Percentiles rank a stretch among this genome's conserved stretches.
phyloP scores from a whole-genome alignment of 2,113 vertebrate genomes.

The Sclerurus mexicanus region DNA sequence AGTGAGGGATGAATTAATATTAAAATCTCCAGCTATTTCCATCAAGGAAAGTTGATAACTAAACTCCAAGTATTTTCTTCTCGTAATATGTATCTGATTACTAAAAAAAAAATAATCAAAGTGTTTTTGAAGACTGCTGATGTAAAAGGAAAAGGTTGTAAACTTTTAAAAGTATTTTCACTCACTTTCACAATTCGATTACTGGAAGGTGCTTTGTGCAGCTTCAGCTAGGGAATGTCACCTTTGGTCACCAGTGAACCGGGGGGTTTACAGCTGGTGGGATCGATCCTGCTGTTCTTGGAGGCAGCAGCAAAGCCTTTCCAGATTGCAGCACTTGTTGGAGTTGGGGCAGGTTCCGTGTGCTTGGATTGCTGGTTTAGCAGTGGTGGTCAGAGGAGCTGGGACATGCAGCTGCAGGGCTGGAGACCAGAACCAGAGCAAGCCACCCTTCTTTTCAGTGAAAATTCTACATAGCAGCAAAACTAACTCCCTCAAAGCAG shows the following conservation, averaged over 20 bases:
- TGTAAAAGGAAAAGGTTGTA: neutral
- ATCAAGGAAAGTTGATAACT: neutral
- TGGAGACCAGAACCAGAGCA: neutral
- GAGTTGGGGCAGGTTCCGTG: neutral
- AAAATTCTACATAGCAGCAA: neutral
- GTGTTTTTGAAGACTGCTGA: neutral
- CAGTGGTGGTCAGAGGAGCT: neutral
- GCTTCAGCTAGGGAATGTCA: neutral
- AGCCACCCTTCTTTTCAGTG: neutral
- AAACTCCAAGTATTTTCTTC: neutral
- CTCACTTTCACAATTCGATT: neutral
- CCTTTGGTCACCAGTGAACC: neutral
- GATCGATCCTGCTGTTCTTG: neutral
- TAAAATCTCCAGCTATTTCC: neutral
- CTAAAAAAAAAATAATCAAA: neutral
- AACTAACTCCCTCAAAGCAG: neutral
- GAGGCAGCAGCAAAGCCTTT: neutral
- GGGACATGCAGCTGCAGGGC: neutral
- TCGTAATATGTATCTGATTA: neutral
- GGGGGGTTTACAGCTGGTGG: neutral
- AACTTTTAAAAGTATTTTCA: neutral
- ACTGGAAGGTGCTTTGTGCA: neutral
- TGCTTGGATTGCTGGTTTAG: neutral
- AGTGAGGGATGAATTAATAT: neutral
- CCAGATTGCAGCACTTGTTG: neutral